A percentile compares a stretch with the other conserved stretches of the same genome.
phyloP scores from a whole-genome alignment of 2,888 invertebrate species.

The Coremacera marginata region DNA sequence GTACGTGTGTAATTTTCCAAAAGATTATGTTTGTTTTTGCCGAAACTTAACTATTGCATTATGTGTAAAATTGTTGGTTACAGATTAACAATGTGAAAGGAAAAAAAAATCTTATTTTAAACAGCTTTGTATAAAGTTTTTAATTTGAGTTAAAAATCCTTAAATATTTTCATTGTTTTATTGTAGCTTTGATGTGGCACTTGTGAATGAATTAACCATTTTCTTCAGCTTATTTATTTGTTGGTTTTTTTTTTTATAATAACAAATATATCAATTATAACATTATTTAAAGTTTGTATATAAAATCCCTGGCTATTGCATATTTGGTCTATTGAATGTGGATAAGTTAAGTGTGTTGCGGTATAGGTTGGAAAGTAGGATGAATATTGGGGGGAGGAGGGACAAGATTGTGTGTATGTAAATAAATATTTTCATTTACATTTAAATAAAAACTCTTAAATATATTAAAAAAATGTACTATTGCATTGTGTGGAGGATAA shows the following conservation, averaged over 20 bases:
- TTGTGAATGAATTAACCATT: constrained; percentile 56
- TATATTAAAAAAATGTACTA: constrained; percentile 68
- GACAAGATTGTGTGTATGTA: constrained; percentile 60
- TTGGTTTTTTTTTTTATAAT: constrained; percentile 21
- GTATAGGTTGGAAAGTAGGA: constrained; percentile 42
- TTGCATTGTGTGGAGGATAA: constrained; percentile 69
- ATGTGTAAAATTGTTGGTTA: constrained; percentile 17
- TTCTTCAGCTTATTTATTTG: constrained; percentile 25
- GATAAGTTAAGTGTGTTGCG: constrained; percentile 57
- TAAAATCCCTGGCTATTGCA: constrained; percentile 64
- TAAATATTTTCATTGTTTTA: constrained; percentile 35
- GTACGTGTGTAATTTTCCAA: constrained; percentile 54
- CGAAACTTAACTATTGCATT: constrained; percentile 55
- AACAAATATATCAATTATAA: constrained; percentile 44
- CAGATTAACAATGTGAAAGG: background rate
- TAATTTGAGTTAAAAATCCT: background rate
- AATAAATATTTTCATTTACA: constrained; percentile 59
- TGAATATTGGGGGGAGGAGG: constrained; percentile 43
- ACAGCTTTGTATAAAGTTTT: constrained; percentile 4
- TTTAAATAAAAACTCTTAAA: constrained; percentile 61
- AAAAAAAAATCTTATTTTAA: constrained; percentile 10
- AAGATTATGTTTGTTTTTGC: constrained; percentile 50
- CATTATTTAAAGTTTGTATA: constrained; percentile 36
- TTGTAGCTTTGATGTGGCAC: constrained; percentile 52
- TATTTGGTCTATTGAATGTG: constrained; percentile 69